Evolutionary conservation across 2,113 vertebrate species (phyloP).

Genomic region (Felis catus): DNA sequence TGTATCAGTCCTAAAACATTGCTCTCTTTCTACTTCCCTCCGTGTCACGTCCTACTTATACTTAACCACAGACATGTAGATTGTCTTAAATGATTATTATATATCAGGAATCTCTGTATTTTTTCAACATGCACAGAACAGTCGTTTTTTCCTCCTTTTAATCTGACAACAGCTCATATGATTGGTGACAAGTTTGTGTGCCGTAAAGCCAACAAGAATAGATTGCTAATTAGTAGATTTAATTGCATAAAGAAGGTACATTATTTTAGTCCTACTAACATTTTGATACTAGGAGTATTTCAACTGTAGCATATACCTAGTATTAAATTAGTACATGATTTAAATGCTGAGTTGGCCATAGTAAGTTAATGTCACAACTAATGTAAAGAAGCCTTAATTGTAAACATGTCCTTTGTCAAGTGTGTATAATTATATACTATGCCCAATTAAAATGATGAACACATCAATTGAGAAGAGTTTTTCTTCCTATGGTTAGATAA

Average conservation of each 20-base stretch:
- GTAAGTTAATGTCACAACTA: not conserved
- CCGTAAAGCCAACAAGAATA: not conserved
- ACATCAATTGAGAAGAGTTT: not conserved
- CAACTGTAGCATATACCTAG: not conserved
- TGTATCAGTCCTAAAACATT: not conserved
- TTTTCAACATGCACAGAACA: not conserved
- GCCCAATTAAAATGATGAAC: not conserved
- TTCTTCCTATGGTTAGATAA: not conserved
- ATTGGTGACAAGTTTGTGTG: constrained; percentile 12
- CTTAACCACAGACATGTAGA: not conserved
- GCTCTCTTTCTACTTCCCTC: not conserved
- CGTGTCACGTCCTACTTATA: not conserved
- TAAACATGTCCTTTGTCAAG: not conserved
- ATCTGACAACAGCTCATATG: not conserved
- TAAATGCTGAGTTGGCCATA: constrained; percentile 3
- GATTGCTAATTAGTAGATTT: not conserved
- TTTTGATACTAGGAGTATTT: constrained; percentile 47
- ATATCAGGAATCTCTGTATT: not conserved
- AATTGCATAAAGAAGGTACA: not conserved
- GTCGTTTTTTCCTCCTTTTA: not conserved
- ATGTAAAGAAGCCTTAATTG: not conserved
- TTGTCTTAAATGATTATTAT: not conserved
- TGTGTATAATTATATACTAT: not conserved
- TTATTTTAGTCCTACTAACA: constrained; percentile 33
- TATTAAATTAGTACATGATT: not conserved